phyloP scores from a whole-genome alignment of 2,797 vertebrate genomes.

The Apogon talboti region DNA sequence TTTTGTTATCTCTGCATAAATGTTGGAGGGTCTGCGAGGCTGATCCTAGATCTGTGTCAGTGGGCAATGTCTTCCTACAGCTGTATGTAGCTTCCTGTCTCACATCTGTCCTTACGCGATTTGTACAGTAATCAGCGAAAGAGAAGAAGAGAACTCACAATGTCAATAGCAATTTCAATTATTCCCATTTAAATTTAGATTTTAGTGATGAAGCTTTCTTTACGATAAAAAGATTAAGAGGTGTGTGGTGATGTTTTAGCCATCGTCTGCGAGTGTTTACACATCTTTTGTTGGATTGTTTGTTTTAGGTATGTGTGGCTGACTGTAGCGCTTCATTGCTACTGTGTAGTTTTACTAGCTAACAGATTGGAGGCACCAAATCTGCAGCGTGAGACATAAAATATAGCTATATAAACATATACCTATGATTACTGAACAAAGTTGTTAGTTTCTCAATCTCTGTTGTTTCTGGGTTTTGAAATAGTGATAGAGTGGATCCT shows the following conservation, averaged over 20 bases:
- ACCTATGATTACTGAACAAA: slow-evolving; percentile 69
- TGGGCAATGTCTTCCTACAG: slow-evolving; percentile 52
- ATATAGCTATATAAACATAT: slow-evolving; percentile 73
- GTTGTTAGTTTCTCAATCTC: slow-evolving; percentile 75
- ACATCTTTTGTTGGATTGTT: slow-evolving; percentile 55
- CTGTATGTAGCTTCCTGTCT: slow-evolving; percentile 67
- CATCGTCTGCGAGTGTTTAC: slow-evolving; percentile 75
- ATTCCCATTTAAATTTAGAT: slow-evolving; percentile 75
- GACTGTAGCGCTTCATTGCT: slow-evolving; percentile 71
- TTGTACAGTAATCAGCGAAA: slow-evolving; percentile 72
- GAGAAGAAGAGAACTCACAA: slow-evolving; percentile 63
- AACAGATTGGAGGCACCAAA: slow-evolving; percentile 74
- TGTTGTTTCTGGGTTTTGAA: slow-evolving; percentile 73
- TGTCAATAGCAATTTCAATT: slow-evolving; percentile 71
- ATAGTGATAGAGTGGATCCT: slow-evolving; percentile 69
- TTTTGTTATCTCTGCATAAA: slow-evolving; percentile 44
- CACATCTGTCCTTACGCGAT: slow-evolving; percentile 59
- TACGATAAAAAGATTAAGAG: slow-evolving; percentile 62
- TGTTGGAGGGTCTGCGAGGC: slow-evolving; percentile 26
- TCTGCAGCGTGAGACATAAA: slow-evolving; percentile 71
- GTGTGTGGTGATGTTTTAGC: slow-evolving; percentile 77
- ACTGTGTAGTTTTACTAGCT: slow-evolving; percentile 74
- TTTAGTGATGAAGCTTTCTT: slow-evolving; percentile 66
- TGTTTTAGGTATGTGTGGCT: slow-evolving; percentile 65
- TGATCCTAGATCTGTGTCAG: slow-evolving; percentile 45